phyloP scores from a whole-genome alignment of 2,888 invertebrate species.

The Subacronicta megacephala region DNA sequence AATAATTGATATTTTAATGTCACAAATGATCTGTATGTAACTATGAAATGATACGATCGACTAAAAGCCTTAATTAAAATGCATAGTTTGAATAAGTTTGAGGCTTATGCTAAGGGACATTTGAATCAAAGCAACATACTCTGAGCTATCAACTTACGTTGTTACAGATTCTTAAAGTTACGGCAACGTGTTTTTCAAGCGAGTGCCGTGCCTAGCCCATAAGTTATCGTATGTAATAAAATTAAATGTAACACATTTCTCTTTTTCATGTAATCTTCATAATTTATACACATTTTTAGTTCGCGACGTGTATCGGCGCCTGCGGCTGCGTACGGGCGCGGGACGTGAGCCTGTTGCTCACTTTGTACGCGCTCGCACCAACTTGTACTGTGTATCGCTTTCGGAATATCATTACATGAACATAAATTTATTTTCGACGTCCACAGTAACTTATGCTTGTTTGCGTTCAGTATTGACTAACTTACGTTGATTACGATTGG shows the following conservation, averaged over 20 bases:
- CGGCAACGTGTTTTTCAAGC: slow-evolving; percentile 83
- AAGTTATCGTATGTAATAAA: slow-evolving; percentile 89
- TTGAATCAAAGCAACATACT: slow-evolving; percentile 42
- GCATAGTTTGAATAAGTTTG: slow-evolving; percentile 30
- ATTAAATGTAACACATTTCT: slow-evolving; percentile 90
- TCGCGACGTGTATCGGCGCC: slow-evolving; percentile 83
- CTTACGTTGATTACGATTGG: slow-evolving; percentile 56
- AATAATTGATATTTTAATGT: slow-evolving; percentile 89
- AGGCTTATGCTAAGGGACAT: slow-evolving; percentile 23
- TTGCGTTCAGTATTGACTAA: slow-evolving; percentile 54
- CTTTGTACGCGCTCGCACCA: slow-evolving; percentile 58
- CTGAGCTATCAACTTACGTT: slow-evolving; percentile 34
- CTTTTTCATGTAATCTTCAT: slow-evolving; percentile 89
- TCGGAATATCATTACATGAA: slow-evolving; percentile 68
- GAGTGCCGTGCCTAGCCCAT: slow-evolving; percentile 84
- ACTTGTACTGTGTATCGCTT: slow-evolving; percentile 56
- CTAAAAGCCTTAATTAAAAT: slow-evolving; percentile 63
- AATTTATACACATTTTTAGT: slow-evolving; percentile 89
- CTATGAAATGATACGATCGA: slow-evolving; percentile 68
- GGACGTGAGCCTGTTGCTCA: slow-evolving; percentile 50
- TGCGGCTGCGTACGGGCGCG: slow-evolving; percentile 62
- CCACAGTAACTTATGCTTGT: slow-evolving; percentile 64
- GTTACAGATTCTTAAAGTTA: slow-evolving; percentile 47
- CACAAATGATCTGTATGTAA: slow-evolving; percentile 89
- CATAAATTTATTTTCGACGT: slow-evolving; percentile 66